Base-by-base conservation (phyloP, 53 echinoderm and acorn worm species). In the Patiria pectinifera region DNA sequence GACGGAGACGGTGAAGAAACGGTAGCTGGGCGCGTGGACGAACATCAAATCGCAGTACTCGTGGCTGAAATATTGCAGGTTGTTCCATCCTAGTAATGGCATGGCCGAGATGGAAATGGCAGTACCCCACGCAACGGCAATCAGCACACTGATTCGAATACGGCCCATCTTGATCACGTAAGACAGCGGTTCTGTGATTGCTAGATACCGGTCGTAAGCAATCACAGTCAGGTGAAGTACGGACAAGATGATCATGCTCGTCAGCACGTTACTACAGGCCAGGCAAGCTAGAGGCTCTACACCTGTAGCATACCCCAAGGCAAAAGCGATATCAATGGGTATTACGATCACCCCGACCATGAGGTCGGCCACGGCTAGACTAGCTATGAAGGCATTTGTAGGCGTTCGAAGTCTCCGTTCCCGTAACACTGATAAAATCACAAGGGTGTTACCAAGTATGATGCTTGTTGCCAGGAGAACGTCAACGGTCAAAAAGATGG, bases 341-440 rank as follows among this genome's bases (percentile, higher is more conserved):
- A 92, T 81, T 16, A 86, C 77, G 8, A 92, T 71, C 0, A 79
- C 43, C 3, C 92, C 87, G 14, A 92, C 86, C 35, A 79, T 70
- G 8, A 92, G 72, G 45, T 92, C 92, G 3, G 86, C 92, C 8
- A 92, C 92, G 12, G 92, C 86, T 8, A 92, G 82, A 4, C 86
- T 86, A 3, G 87, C 87, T 16, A 92, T 82, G 59, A 92, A 92
- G 15, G 82, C 53, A 47, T 92, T 92, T 13, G 92, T 92, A 0
- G 92, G 92, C n/a, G 92, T 86, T 7, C 87, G 92, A 9, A 92
- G 87, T 82, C 85, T 66, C 4, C 92, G 92, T 76, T 82, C 86
- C 8, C 46, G 53, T 14, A 72, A 15, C 43, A 92, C 92, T 0
- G 92, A 92, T 16, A 80, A 45, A 53, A 92, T 78, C 10, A 92